Base-by-base conservation (phyloP, 2,797 vertebrate genomes). In the Austrolebias charrua region DNA sequence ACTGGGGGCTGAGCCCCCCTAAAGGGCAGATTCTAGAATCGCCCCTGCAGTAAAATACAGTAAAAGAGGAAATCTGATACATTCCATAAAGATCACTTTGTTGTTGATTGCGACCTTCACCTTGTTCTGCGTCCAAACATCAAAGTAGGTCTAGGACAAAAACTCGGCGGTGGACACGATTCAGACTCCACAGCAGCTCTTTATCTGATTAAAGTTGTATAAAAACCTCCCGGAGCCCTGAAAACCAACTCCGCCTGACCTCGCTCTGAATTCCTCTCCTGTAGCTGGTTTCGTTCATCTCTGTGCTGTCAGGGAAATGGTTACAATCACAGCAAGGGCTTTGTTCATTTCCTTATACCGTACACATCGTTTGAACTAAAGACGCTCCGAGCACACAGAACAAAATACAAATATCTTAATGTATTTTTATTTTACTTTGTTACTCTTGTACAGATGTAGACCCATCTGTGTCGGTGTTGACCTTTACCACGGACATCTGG, bases 281-380 rank as follows among this genome's bases (percentile, higher is more conserved):
- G n/a, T 50, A n/a, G 19, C 63, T 79, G 71, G 69, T 72, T 76
- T 70, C 46, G 55, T 73, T 76, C 55, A 73, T 78, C 51, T 55
- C 11, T 61, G 55, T 56, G 45, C 63, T 51, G 51, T 35, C 44
- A 54, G 15, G 47, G 54, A 71, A 62, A 55, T 51, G 68, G 54
- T 67, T 47, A 48, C 51, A 61, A 14, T 73, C 62, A 60, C 66
- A 71, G 35, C 52, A 31, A 46, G 6, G 19, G 14, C 3, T 66
- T 52, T 50, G 18, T 35, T 19, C 11, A 2, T 29, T 65, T 55
- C 15, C 40, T 47, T 13, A 2, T 35, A 15, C 6, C 18, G 24
- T 43, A 47, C 14, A 28, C 50, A 53, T 59, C 18, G 2, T 29
- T 66, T 40, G 45, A 35, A 42, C 31, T 56, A 19, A 51, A 54